phyloP scores from a whole-genome alignment of 2,888 invertebrate genomes.

The Steinernema hermaphroditum region DNA sequence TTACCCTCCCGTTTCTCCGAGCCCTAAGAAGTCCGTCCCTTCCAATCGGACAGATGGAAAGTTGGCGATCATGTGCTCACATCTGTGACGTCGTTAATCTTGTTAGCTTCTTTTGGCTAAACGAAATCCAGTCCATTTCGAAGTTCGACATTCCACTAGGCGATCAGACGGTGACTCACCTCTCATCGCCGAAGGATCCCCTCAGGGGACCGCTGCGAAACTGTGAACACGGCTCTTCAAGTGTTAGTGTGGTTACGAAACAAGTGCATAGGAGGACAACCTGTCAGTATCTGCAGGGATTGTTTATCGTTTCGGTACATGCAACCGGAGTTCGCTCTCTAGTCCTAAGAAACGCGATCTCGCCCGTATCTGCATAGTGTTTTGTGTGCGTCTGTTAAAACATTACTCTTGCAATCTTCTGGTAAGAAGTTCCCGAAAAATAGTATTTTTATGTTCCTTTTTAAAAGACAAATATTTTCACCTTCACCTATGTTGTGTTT shows the following conservation, averaged over 20 bases:
- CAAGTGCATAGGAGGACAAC: not conserved
- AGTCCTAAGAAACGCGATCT: too few species aligned
- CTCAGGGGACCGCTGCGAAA: not conserved
- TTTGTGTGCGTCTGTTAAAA: too few species aligned
- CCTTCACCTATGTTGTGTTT: too few species aligned
- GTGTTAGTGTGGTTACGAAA: not conserved
- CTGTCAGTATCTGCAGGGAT: too few species aligned
- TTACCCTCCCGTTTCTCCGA: too few species aligned
- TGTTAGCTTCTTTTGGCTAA: slow-evolving; percentile 16
- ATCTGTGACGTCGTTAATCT: slow-evolving; percentile 21
- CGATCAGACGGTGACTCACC: slow-evolving; percentile 28
- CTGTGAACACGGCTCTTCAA: not conserved
- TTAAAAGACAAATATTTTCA: too few species aligned
- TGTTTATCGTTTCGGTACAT: too few species aligned
- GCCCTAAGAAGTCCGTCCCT: not conserved
- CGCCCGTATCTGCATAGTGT: too few species aligned
- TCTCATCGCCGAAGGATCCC: not conserved
- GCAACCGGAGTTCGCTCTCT: too few species aligned
- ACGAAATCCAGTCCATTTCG: slow-evolving; percentile 24
- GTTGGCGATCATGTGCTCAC: not conserved
- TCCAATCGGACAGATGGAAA: not conserved
- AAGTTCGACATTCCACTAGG: slow-evolving; percentile 1
- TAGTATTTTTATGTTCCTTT: too few species aligned
- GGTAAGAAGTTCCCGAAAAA: too few species aligned
- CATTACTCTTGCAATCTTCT: too few species aligned